A percentile compares a stretch with the other conserved stretches of the same genome.
These are phyloP conservation scores for Haliaeetus leucogaster DNA, from an alignment of 2,113 vertebrate genomes.

Conservation along the genomic window DNA sequence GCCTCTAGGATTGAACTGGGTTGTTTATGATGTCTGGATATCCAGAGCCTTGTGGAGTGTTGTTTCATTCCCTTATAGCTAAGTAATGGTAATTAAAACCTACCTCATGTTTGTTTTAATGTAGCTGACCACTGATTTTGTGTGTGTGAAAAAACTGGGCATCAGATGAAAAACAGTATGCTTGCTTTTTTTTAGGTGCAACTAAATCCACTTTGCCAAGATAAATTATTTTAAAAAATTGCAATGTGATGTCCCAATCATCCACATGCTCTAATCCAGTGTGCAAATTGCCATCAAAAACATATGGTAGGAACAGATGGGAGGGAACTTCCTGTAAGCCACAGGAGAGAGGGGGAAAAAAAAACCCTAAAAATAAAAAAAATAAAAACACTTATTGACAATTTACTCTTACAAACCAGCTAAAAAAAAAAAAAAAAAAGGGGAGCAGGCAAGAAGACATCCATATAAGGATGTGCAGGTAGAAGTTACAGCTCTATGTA, in stretches of 20 bases:
- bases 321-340: background rate
- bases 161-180: background rate
- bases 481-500: background rate
- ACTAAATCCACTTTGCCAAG: background rate
- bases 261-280: background rate
- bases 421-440: background rate
- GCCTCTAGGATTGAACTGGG: background rate
- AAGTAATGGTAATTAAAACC: background rate
- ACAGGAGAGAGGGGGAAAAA: background rate
- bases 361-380: background rate
- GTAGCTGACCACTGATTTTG: background rate
- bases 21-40: too few relatives aligned
- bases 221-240: background rate
- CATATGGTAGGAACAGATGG: constrained; percentile 29
- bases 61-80: background rate
- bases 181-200: background rate
- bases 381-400: background rate
- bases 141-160: background rate
- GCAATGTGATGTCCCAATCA: background rate
- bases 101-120: background rate
- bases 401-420: background rate
- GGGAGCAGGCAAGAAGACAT: background rate
- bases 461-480: background rate
- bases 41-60: background rate
- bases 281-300: background rate